A percentile compares a stretch with the other conserved stretches of the same genome.
phyloP scores from a whole-genome alignment of 1,140 invertebrate genomes.

The Apolygus lucorum region DNA sequence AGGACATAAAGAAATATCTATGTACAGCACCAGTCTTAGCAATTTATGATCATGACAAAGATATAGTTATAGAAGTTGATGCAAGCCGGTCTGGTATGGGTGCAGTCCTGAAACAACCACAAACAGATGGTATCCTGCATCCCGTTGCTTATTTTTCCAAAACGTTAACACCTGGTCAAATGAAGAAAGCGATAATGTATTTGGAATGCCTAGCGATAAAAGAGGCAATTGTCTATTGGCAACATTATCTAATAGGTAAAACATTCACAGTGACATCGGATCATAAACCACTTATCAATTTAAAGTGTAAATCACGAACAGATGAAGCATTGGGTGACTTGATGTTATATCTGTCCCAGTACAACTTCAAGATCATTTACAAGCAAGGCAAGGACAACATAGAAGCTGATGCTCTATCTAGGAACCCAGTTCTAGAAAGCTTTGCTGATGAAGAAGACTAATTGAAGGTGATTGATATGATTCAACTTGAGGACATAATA shows the following conservation, averaged over 20 bases:
- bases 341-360: conserved; percentile 38
- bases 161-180: conserved; percentile 34
- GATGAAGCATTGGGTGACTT: conserved; percentile 38
- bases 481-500: not conserved
- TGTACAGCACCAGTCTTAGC: conserved; percentile 37
- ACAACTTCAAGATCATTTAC: conserved; percentile 35
- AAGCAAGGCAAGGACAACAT: conserved; percentile 29
- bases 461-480: not conserved
- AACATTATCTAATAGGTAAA: conserved; percentile 24
- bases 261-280: conserved; percentile 39
- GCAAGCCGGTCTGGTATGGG: conserved; percentile 27
- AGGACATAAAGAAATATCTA: conserved; percentile 36
- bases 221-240: conserved; percentile 36
- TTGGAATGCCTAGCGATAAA: conserved; percentile 39
- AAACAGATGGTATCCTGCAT: conserved; percentile 33
- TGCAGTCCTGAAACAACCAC: conserved; percentile 36
- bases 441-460: not conserved
- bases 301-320: conserved; percentile 38
- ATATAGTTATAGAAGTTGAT: conserved; percentile 38
- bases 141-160: conserved; percentile 36
- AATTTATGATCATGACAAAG: conserved; percentile 31
- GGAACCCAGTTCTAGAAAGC: conserved; percentile 21
- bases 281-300: conserved; percentile 40
- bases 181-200: conserved; percentile 37
- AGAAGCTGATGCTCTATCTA: not conserved